Evolutionary conservation across 2,888 invertebrate genomes (phyloP).

Genomic region (Mylabris sibirica): DNA sequence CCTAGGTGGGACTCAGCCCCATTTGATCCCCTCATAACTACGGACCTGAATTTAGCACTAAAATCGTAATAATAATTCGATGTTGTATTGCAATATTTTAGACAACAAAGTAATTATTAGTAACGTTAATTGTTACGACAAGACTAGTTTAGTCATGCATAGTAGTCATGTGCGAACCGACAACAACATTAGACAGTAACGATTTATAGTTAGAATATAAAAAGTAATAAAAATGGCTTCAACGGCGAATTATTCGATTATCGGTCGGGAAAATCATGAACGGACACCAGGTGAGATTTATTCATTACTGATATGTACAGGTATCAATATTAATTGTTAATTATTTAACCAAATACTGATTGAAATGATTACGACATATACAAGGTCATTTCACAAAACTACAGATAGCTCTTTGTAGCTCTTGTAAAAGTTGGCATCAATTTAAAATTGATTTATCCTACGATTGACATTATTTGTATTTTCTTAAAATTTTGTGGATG

Average conservation of each 20-base stretch:
- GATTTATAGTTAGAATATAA: neutral
- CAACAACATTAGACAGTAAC: neutral
- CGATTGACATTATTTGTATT: no score
- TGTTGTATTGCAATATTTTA: no score
- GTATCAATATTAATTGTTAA: neutral
- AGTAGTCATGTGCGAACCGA: neutral
- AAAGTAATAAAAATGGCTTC: slow-evolving; percentile 1
- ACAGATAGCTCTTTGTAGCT: neutral
- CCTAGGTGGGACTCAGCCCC: no score
- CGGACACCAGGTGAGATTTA: neutral
- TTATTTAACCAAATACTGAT: neutral
- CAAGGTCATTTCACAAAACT: no score
- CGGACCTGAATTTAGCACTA: no score
- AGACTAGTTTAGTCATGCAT: no score
- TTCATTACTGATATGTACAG: neutral
- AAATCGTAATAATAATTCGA: no score
- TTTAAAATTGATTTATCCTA: no score
- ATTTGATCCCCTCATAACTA: no score
- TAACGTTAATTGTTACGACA: no score
- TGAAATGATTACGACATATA: neutral
- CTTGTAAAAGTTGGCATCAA: neutral
- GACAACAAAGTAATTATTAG: no score
- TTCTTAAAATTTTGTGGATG: no score
- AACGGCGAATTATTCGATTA: slow-evolving; percentile 4
- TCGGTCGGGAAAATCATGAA: slow-evolving; percentile 8